phyloP scores from a whole-genome alignment of 2,113 vertebrate genomes.

The Cynopterus brachyotis region DNA sequence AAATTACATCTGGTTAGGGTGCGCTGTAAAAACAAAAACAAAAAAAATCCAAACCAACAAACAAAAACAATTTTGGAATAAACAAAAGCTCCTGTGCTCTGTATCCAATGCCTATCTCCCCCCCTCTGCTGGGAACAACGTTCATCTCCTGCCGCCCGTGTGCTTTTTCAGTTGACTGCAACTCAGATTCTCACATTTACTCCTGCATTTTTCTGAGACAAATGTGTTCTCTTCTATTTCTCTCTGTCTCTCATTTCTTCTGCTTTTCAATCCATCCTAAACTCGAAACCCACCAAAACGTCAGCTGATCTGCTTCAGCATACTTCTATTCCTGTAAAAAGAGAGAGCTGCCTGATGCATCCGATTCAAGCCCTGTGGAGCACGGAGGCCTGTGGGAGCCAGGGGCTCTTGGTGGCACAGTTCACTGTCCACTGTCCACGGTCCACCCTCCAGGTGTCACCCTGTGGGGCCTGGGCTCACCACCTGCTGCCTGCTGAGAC shows the following conservation, averaged over 20 bases:
- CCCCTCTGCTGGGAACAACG: neutral
- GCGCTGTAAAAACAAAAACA: neutral
- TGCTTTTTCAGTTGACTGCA: neutral
- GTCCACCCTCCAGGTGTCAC: fast-evolving
- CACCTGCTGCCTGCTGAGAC: neutral
- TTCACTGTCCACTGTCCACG: neutral
- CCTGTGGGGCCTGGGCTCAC: neutral
- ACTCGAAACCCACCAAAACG: neutral
- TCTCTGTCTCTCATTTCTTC: neutral
- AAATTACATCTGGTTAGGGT: neutral
- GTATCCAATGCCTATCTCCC: no score
- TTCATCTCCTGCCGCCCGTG: neutral
- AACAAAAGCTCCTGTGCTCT: neutral
- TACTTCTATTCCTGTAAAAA: neutral
- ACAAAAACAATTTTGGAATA: neutral
- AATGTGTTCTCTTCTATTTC: neutral
- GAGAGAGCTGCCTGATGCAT: neutral
- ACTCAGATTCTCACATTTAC: neutral
- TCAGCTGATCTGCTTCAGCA: neutral
- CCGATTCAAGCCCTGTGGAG: neutral
- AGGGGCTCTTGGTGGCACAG: neutral
- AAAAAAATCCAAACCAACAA: no score
- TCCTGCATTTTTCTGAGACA: neutral
- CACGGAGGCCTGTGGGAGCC: fast-evolving
- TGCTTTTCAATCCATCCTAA: neutral